A percentile compares a stretch with the other conserved stretches of the same genome.
phyloP scores from a whole-genome alignment of 2,888 invertebrate genomes.

The Nemotelus nigrinus region DNA sequence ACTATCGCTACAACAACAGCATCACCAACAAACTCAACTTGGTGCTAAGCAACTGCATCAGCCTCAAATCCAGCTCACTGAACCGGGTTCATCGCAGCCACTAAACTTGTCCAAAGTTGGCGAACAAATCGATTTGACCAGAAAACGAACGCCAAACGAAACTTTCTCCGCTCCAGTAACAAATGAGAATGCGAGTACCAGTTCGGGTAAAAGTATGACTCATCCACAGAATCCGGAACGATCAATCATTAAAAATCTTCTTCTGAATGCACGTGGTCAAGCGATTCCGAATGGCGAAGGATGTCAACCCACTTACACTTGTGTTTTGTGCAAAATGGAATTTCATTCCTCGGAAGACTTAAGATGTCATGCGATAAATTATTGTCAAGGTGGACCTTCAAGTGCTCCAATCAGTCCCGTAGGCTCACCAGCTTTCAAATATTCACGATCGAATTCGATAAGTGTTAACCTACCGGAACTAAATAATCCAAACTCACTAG shows the following conservation, averaged over 20 bases:
- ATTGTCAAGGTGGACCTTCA: slow-evolving; percentile 75
- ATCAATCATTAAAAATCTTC: slow-evolving; percentile 80
- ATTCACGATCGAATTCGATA: slow-evolving; percentile 70
- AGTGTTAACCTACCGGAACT: slow-evolving; percentile 70
- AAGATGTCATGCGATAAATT: slow-evolving; percentile 81
- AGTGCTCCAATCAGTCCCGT: slow-evolving; percentile 63
- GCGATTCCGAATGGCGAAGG: slow-evolving; percentile 68
- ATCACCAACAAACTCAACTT: slow-evolving; percentile 1
- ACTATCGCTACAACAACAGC: slow-evolving; percentile 6
- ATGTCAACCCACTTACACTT: slow-evolving; percentile 73
- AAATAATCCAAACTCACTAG: slow-evolving; percentile 62
- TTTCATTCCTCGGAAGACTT: slow-evolving; percentile 84
- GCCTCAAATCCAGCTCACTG: slow-evolving; percentile 23
- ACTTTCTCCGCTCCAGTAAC: slow-evolving; percentile 60
- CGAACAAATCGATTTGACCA: slow-evolving; percentile 61
- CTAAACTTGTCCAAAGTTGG: slow-evolving; percentile 63
- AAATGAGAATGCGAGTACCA: slow-evolving; percentile 49
- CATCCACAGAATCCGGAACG: slow-evolving; percentile 75
- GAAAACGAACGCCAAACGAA: slow-evolving; percentile 71
- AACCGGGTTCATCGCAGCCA: slow-evolving; percentile 64
- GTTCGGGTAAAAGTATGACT: slow-evolving; percentile 52
- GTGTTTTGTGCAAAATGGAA: slow-evolving; percentile 80
- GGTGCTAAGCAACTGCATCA: slow-evolving; percentile 33
- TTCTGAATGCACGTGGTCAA: slow-evolving; percentile 73
- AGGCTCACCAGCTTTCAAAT: slow-evolving; percentile 64